A percentile compares a stretch with the other conserved stretches of the same genome.
Evolutionary conservation across 2,888 invertebrate genomes (phyloP).

Genomic region (Drosophila diplacantha): DNA sequence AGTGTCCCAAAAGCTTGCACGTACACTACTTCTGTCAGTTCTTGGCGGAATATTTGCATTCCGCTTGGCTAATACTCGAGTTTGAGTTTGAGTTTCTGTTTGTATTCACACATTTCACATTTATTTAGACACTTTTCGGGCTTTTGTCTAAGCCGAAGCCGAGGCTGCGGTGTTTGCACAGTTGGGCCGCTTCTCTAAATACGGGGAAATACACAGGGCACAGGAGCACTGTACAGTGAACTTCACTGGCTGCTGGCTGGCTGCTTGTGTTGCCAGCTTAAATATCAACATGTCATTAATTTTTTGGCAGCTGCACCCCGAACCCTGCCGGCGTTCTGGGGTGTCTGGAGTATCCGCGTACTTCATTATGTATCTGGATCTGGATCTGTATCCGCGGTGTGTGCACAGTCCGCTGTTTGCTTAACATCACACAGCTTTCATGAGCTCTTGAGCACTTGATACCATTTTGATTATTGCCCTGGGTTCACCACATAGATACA

Average conservation of each 20-base stretch:
- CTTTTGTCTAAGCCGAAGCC: slow-evolving; percentile 49
- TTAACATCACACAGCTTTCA: slow-evolving; percentile 16
- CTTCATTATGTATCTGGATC: slow-evolving; percentile 19
- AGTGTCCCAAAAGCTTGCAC: slow-evolving; percentile 31
- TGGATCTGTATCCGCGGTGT: slow-evolving; percentile 35
- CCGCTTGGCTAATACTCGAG: slow-evolving; percentile 18
- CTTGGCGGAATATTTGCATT: slow-evolving; percentile 24
- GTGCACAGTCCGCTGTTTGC: slow-evolving; percentile 40
- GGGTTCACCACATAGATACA: slow-evolving; percentile 19
- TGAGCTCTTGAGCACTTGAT: slow-evolving; percentile 32
- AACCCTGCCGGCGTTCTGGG: slow-evolving; percentile 5
- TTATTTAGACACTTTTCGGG: slow-evolving; percentile 41
- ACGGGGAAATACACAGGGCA: slow-evolving; percentile 14
- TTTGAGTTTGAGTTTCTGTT: slow-evolving; percentile 20
- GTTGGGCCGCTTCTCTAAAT: slow-evolving; percentile 45
- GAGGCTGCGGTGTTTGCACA: slow-evolving; percentile 57
- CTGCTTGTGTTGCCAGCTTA: slow-evolving; percentile 49
- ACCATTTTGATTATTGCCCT: slow-evolving; percentile 34
- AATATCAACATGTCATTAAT: slow-evolving; percentile 57
- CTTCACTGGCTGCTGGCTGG: slow-evolving; percentile 22
- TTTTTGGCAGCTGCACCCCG: slow-evolving; percentile 27
- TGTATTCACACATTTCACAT: slow-evolving; percentile 36
- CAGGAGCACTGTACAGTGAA: slow-evolving; percentile 21
- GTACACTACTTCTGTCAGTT: slow-evolving; percentile 5
- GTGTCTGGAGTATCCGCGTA: slow-evolving; percentile 6